These are phyloP conservation scores for Cosmorhoe ocellata DNA, from an alignment of 2,888 invertebrate species.

Conservation along the genomic window DNA sequence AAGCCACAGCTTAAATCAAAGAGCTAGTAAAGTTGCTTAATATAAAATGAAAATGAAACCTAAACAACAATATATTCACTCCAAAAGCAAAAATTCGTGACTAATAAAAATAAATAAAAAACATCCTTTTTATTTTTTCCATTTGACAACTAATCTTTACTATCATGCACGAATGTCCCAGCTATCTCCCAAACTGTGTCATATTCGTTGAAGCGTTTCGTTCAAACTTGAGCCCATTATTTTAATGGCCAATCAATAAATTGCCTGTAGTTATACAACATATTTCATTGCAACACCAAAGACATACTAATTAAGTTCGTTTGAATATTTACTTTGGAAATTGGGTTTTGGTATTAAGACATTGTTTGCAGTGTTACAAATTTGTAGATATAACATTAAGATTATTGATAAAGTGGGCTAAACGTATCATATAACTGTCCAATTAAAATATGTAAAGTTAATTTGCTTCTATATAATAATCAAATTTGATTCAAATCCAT, in stretches of 20 bases:
- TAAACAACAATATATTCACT: no score
- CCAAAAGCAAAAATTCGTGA: no score
- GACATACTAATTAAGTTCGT: constrained; percentile 72
- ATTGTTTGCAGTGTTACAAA: constrained; percentile 57
- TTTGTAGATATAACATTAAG: constrained; percentile 39
- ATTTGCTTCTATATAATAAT: no score
- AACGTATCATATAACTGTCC: no score
- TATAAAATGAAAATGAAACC: no score
- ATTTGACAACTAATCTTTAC: no score
- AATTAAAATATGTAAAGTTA: no score
- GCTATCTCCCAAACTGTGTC: constrained; percentile 20
- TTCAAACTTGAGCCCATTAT: constrained; percentile 67
- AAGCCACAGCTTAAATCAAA: background rate
- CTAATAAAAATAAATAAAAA: no score
- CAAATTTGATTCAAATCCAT: no score
- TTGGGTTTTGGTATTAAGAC: constrained; percentile 71
- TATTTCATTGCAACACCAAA: constrained; percentile 60
- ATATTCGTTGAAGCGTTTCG: constrained; percentile 57
- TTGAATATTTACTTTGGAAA: constrained; percentile 74
- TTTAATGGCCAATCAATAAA: constrained; percentile 75
- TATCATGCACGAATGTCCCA: background rate
- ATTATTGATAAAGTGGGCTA: no score
- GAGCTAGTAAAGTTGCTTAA: background rate
- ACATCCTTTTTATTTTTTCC: no score
- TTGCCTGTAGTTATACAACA: constrained; percentile 65